Base-by-base conservation (phyloP, 2,797 vertebrate species). In the Synaphobranchus kaupii region DNA sequence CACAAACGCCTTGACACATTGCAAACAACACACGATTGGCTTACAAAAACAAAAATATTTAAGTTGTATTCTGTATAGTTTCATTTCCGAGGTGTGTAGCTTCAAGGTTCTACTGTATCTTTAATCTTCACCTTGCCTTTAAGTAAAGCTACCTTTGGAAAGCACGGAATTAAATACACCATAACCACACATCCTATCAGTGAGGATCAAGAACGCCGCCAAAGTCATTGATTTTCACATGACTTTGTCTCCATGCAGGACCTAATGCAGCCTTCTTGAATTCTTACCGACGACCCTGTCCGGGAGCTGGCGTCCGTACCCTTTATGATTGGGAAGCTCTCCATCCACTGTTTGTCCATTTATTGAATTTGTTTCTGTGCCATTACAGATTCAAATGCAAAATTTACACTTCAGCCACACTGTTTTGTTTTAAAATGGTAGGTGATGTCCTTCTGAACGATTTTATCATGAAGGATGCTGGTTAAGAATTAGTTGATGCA, bases 201-300 rank as follows among this genome's bases (percentile, higher is more conserved):
- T 44, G 13, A 50, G 8, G 0, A 44, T 81, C 47, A 50, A 48
- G 78, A 50, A 50, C 25, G 44, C 78, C n/a, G 47, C 44, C 78
- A 81, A 80, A 81, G 78, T 50, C 78, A 50, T 48, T n/a, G 13
- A 47, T 17, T 22, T 78, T 47, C 73, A 7, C 20, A 10, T 47
- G 73, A 47, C 73, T 81, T 31, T 34, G 78, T 48, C 15, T 20
- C 31, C 52, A 87, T 58, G 52, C 86, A 87, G 50, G n/a, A 76
- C 28, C 50, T 56, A 84, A 84, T 1, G n/a, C 25, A 60, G 47
- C 76, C 76, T 31, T 76, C 22, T 25, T 39, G 73, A 78, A 34
- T 31, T 56, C 88, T 93, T 93, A 93, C 93, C 93, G 92, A 89
- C 76, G 86, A 83, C 71, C 89, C 89, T 90, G 87, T 91, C 88